A percentile compares a stretch with the other conserved stretches of the same genome.
Evolutionary conservation across 92 coral and sea anemone genomes (phyloP).

Genomic region (Phymanthus crucifer): DNA sequence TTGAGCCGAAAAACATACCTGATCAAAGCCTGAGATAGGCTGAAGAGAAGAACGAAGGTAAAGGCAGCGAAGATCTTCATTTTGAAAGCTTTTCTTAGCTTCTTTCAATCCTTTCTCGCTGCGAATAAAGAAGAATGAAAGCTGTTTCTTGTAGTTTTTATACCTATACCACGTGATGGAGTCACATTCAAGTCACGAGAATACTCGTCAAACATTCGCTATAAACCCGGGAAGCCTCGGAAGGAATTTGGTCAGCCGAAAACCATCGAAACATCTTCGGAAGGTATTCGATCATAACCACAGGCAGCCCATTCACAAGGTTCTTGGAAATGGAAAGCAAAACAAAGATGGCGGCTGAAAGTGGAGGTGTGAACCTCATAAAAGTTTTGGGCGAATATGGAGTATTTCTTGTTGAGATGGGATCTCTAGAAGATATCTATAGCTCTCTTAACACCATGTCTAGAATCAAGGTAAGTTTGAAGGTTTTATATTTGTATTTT

Average conservation of each 20-base stretch:
- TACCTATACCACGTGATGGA: conserved; percentile 50
- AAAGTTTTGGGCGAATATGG: conserved; percentile 65
- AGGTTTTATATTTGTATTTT: not conserved
- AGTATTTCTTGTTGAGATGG: conserved; percentile 66
- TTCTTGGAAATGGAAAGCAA: conserved; percentile 8
- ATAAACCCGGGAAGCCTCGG: conserved; percentile 17
- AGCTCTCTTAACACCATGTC: conserved; percentile 45
- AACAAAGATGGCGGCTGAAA: conserved; percentile 70
- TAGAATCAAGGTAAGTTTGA: conserved; percentile 56
- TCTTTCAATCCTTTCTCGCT: conserved; percentile 5
- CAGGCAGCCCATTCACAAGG: conserved; percentile 26
- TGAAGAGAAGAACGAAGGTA: conserved; percentile 29
- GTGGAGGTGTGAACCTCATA: conserved; percentile 22
- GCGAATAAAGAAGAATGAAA: conserved; percentile 1
- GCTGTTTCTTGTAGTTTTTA: not conserved
- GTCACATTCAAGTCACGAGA: conserved; percentile 53
- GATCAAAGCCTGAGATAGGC: conserved; percentile 64
- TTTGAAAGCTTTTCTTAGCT: not conserved
- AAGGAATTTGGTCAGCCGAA: not conserved
- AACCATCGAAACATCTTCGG: too few species aligned
- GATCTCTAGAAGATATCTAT: conserved; percentile 46
- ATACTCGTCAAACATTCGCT: conserved; percentile 9
- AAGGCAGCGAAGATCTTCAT: conserved; percentile 37
- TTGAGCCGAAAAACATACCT: conserved; percentile 40
- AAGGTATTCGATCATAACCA: not conserved